Conservation (phyloP, 2,888 invertebrate genomes). For the Strigamia transsilvanica region DNA sequence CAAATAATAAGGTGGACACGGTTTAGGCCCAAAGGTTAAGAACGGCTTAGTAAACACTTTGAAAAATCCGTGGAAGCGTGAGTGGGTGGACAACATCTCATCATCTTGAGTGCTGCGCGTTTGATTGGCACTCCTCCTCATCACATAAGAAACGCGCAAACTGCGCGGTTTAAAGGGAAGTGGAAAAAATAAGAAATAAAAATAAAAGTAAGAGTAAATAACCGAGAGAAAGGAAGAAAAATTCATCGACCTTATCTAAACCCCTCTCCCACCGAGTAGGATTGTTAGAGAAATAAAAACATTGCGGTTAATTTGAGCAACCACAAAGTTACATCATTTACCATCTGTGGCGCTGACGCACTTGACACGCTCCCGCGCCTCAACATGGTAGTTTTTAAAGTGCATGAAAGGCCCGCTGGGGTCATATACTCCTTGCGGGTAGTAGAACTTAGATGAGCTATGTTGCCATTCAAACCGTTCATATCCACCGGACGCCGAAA, state of each 20-base stretch:
- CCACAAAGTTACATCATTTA: slow-evolving; percentile 57
- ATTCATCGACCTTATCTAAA: background rate
- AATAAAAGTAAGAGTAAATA: slow-evolving; percentile 16
- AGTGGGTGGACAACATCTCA: slow-evolving; percentile 37
- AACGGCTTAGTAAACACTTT: slow-evolving; percentile 9
- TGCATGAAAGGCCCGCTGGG: slow-evolving; percentile 92
- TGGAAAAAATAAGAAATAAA: background rate
- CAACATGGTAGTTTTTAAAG: slow-evolving; percentile 98
- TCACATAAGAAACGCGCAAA: slow-evolving; percentile 33
- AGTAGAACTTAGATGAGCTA: slow-evolving; percentile 89
- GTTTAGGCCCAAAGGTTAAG: slow-evolving; percentile 17
- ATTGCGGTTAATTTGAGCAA: background rate
- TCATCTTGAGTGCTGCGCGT: slow-evolving; percentile 36
- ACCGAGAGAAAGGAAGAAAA: background rate
- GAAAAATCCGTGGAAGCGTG: slow-evolving; percentile 1
- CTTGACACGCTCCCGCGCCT: slow-evolving; percentile 93
- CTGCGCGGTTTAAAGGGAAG: background rate
- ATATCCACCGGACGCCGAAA: slow-evolving; percentile 68
- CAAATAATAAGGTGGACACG: slow-evolving; percentile 32
- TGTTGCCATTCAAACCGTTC: slow-evolving; percentile 94
- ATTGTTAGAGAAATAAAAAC: background rate
- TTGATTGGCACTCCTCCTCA: slow-evolving; percentile 43
- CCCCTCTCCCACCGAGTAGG: background rate
- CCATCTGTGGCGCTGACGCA: slow-evolving; percentile 94
- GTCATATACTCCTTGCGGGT: slow-evolving; percentile 87